These are phyloP conservation scores for Panzeria rudis DNA, from an alignment of 2,888 invertebrate genomes.

Conservation along the genomic window DNA sequence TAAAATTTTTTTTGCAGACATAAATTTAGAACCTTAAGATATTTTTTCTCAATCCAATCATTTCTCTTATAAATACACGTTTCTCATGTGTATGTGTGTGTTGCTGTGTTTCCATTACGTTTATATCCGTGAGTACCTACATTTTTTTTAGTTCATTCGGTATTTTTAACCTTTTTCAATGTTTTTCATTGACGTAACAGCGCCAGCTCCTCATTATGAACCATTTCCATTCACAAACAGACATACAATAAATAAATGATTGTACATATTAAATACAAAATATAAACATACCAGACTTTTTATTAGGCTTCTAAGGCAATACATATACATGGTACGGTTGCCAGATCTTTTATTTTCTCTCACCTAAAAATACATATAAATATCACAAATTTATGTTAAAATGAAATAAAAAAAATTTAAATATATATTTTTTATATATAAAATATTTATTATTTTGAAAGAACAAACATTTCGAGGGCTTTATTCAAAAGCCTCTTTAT, in stretches of 20 bases:
- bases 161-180: conserved; percentile 69
- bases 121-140: conserved; percentile 7
- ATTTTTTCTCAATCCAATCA: not conserved
- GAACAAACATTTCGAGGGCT: too few relatives aligned
- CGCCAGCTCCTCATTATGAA: conserved; percentile 46
- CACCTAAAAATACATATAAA: too few relatives aligned
- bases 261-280: not conserved
- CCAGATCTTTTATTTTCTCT: too few relatives aligned
- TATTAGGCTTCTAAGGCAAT: conserved; percentile 37
- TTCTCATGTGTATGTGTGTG: not conserved
- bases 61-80: not conserved
- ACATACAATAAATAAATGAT: conserved; percentile 7
- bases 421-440: too few relatives aligned
- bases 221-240: not conserved
- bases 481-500: too few relatives aligned
- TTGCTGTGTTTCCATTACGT: not conserved
- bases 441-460: too few relatives aligned
- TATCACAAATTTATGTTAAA: too few relatives aligned
- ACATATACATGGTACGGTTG: not conserved
- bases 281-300: conserved; percentile 23
- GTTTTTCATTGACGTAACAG: conserved; percentile 73
- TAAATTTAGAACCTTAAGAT: not conserved
- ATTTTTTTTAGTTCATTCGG: conserved; percentile 17
- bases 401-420: too few relatives aligned
- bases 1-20: not conserved